Conservation (phyloP, 2,113 vertebrate species). For the Phrynosoma platyrhinos region DNA sequence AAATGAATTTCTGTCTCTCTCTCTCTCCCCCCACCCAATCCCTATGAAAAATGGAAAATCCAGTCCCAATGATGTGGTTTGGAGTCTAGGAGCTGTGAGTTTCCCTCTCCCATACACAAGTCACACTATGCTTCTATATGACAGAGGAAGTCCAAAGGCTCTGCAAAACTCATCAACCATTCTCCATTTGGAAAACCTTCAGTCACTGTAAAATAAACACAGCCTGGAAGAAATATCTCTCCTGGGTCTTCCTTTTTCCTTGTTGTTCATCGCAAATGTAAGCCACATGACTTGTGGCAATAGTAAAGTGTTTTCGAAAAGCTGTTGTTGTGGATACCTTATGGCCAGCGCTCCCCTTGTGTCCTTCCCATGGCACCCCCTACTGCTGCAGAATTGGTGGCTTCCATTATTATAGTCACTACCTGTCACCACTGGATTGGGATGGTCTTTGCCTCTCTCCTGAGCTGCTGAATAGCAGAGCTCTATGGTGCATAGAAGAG, state of each 20-base stretch:
- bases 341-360: too few species aligned
- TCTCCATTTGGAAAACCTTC: conserved; percentile 56
- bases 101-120: background rate
- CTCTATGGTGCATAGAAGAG: too few species aligned
- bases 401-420: too few species aligned
- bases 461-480: too few species aligned
- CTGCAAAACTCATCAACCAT: conserved; percentile 70
- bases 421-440: too few species aligned
- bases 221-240: conserved; percentile 15
- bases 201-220: conserved; percentile 51
- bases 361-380: too few species aligned
- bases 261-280: conserved; percentile 27
- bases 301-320: background rate
- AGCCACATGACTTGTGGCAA: background rate
- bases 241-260: background rate
- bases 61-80: background rate
- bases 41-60: background rate
- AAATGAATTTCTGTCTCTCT: background rate
- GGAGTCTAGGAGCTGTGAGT: conserved; percentile 20
- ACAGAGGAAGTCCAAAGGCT: conserved; percentile 18
- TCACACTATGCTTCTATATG: conserved; percentile 41
- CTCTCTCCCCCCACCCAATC: background rate
- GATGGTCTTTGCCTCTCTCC: too few species aligned
- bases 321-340: too few species aligned
- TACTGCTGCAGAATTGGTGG: too few species aligned